These are phyloP conservation scores for Cheirogaleus major DNA, from an alignment of 2,797 vertebrate genomes.

Conservation along the genomic window DNA sequence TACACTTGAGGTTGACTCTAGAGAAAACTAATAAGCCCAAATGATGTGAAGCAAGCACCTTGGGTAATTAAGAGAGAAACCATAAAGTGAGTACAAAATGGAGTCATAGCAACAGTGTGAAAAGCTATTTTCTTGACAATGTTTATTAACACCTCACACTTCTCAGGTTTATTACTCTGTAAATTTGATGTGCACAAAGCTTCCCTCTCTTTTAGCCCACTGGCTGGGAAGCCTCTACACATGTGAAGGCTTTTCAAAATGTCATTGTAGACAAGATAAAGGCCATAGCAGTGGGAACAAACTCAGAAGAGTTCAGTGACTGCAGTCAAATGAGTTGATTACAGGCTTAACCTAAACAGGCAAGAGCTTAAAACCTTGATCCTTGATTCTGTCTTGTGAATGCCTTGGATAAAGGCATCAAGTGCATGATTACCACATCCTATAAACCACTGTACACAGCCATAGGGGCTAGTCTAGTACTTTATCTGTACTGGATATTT, in stretches of 20 bases:
- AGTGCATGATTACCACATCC: not conserved
- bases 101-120: not conserved
- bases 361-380: not conserved
- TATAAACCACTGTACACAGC: not conserved
- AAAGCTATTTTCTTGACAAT: constrained; percentile 37
- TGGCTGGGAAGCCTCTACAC: not conserved
- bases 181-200: not conserved
- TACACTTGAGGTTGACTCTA: constrained; percentile 42
- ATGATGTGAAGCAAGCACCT: constrained; percentile 43
- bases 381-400: not conserved
- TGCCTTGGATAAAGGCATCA: not conserved
- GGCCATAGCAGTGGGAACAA: not conserved
- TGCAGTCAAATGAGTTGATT: not conserved
- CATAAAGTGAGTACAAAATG: constrained; percentile 27
- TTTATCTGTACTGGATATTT: not conserved
- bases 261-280: not conserved
- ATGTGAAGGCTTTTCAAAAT: not conserved
- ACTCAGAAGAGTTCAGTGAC: not conserved
- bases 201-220: not conserved
- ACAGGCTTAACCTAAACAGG: not conserved
- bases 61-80: constrained; percentile 63
- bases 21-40: constrained; percentile 53
- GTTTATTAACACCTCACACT: constrained; percentile 45
- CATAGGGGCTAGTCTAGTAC: too few relatives aligned
- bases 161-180: not conserved